phyloP scores from a whole-genome alignment of 2,797 vertebrate genomes.

The Danio kyathit region DNA sequence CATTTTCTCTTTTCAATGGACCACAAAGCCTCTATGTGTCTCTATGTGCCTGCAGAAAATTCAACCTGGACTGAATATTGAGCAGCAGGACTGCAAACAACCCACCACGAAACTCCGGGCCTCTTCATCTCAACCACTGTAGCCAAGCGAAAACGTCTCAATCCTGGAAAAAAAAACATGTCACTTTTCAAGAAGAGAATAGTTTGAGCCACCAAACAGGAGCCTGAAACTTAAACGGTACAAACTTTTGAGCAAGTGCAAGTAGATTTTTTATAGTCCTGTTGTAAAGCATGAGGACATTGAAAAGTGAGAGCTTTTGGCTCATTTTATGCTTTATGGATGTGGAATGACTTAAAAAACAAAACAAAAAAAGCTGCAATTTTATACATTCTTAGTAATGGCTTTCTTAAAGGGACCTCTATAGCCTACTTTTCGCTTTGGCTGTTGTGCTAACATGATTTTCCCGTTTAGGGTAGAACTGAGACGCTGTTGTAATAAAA shows the following conservation, averaged over 20 bases:
- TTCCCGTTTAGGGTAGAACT: conserved; percentile 81
- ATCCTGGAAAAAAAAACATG: conserved; percentile 8
- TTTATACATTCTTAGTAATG: conserved; percentile 75
- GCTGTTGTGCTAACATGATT: conserved; percentile 80
- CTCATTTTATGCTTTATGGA: conserved; percentile 62
- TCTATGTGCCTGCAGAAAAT: conserved; percentile 46
- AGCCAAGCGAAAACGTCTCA: conserved; percentile 21
- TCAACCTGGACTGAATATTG: conserved; percentile 44
- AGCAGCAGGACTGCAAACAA: conserved; percentile 64
- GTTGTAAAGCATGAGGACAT: conserved; percentile 69
- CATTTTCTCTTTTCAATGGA: conserved; percentile 42
- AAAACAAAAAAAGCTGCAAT: conserved; percentile 62
- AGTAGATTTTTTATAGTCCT: conserved; percentile 61
- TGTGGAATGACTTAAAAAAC: conserved; percentile 62
- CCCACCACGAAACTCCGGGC: conserved; percentile 25
- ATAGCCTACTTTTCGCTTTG: conserved; percentile 75
- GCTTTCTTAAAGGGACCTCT: conserved; percentile 79
- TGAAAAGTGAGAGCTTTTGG: conserved; percentile 57
- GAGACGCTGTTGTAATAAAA: conserved; percentile 80
- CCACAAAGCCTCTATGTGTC: conserved; percentile 45
- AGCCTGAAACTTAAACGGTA: conserved; percentile 54
- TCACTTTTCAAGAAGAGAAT: conserved; percentile 20
- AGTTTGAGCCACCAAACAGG: conserved; percentile 31
- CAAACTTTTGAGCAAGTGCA: conserved; percentile 56
- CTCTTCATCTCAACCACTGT: conserved; percentile 40